Evolutionary conservation across 2,888 invertebrate species (phyloP), one percentile per base, ranked within the genome.

Genomic region (Euplexia lucipara): DNA sequence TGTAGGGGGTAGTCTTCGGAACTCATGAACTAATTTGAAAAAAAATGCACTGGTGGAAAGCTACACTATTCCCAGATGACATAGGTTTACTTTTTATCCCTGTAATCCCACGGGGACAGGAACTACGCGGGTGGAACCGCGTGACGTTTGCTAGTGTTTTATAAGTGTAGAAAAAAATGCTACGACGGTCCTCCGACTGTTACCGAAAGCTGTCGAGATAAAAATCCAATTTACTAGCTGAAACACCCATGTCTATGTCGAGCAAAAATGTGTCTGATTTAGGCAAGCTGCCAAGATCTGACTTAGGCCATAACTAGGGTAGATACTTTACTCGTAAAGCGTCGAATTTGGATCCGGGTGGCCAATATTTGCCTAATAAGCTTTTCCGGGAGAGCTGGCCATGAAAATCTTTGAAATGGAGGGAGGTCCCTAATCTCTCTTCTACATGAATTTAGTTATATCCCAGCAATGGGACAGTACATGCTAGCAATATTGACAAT

Each of bases 171-270:
- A 20, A 44, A 30, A 41, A 51, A 70, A 56, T 12, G n/a, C n/a
- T 22, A 26, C 39, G 14, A 35, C 44, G n/a, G 18, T 34, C 32
- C 14, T 47, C 41, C 39, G 26, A 37, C 32, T 20, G 47, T 51
- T 47, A 35, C 39, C n/a, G 34, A 30, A 37, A 45, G 51, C 22
- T 57, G 18, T 57, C n/a, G 26, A 30, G 37, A 67, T 74, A 57
- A 20, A 57, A 57, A 52, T 57, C 32, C 74, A 67, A 57, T 70
- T 74, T 51, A 37, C 41, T 26, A 8, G 8, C 22, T 39, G 35
- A 35, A 51, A 65, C 32, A 34, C 14, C 14, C 14, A 42, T 26
- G 41, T 22, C 22, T 45, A 20, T 45, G 70, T 34, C 30, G n/a
- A 10, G 14, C 41, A 16, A 16, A 37, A 35, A 26, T 32, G 14